Evolutionary conservation across 1,140 invertebrate species (phyloP), one percentile per base, ranked within the genome.

Genomic region (Zaprionus camerounensis): DNA sequence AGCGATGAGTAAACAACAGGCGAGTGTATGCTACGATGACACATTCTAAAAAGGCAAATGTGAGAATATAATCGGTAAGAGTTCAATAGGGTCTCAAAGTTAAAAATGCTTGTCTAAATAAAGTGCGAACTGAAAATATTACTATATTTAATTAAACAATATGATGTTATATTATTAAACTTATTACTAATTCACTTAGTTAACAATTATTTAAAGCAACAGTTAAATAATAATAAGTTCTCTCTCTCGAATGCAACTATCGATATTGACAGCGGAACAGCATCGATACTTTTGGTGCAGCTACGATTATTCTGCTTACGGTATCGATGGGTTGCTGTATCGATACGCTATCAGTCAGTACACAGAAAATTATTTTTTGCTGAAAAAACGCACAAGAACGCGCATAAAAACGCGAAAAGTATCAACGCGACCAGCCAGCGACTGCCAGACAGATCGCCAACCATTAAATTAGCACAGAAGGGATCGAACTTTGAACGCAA

Each of bases 331-430:
- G 38, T 58, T 71, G 9, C 41, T 75, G 49, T 75, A 75, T 75
- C 72, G 72, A 75, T 75, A 75, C 59, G 53, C 36, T 75, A 75
- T 75, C 67, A 71, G 65, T 55, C 53, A 73, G 81, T 84, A 84
- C 81, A 84, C 81, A 84, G 81, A 86, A 86, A 86, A 88, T 78
- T 83, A 72, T 75, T 76, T 76, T 80, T 75, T 80, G 68, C 69
- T 70, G 63, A 62, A 85, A 85, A 55, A 86, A 83, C 83, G 83
- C 83, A 86, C 83, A 86, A 86, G 82, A 88, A 51, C 61, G 70
- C 77, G 53, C 76, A 38, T 51, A 41, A 76, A 65, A 85, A 61
- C 76, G 62, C 51, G 61, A 17, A 67, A 70, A 65, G 53, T 58
- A 61, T 51, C 41, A 73, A 71, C 65, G 72, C 83, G 69, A 57